A percentile compares a stretch with the other conserved stretches of the same genome.
phyloP scores from a whole-genome alignment of 2,113 vertebrate species.

The Miniopterus natalensis region DNA sequence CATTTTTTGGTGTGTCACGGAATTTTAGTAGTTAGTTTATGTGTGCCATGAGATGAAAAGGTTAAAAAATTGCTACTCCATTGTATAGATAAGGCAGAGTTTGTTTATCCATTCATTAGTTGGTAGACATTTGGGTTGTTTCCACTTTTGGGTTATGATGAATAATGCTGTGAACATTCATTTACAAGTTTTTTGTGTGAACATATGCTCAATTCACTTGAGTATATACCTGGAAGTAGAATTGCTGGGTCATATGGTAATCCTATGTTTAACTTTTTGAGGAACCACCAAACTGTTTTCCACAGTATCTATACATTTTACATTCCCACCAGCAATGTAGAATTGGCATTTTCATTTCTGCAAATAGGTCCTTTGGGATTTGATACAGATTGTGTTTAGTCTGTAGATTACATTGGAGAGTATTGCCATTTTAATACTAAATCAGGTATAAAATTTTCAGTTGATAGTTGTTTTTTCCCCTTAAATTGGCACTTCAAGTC shows the following conservation, averaged over 20 bases:
- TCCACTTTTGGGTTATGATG: not conserved
- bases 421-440: not conserved
- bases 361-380: not conserved
- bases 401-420: not conserved
- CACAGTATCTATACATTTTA: not conserved
- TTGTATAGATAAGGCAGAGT: not conserved
- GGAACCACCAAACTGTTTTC: not conserved
- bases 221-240: not conserved
- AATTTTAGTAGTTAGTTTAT: not conserved
- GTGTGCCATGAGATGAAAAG: not conserved
- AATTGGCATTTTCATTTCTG: conserved; percentile 29
- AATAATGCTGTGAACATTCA: conserved; percentile 45
- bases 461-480: not conserved
- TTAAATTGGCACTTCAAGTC: not conserved
- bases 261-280: conserved; percentile 24
- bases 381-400: not conserved
- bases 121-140: not conserved
- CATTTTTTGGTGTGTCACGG: not conserved
- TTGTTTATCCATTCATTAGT: not conserved
- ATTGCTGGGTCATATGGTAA: not conserved
- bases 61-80: not conserved
- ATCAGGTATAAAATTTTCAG: not conserved
- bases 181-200: conserved; percentile 24
- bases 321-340: not conserved
- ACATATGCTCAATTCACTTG: not conserved